These are phyloP conservation scores for Hololepta plana DNA, from an alignment of 2,888 invertebrate species.

Conservation along the genomic window DNA sequence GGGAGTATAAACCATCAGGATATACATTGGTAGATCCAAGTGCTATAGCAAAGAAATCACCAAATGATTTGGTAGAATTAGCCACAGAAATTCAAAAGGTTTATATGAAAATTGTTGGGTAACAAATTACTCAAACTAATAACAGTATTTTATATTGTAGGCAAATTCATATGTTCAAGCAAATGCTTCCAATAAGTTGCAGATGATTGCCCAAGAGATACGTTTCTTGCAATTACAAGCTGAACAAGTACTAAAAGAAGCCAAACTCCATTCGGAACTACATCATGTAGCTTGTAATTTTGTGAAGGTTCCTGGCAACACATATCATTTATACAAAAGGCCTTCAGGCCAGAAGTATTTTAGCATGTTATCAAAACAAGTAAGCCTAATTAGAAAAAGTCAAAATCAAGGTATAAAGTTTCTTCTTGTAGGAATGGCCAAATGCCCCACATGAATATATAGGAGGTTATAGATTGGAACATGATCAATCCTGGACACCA, in stretches of 20 bases:
- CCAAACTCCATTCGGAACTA: conserved; percentile 35
- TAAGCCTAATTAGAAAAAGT: conserved; percentile 17
- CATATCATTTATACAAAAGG: conserved; percentile 52
- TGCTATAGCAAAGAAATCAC: conserved; percentile 29
- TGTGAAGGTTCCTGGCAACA: conserved; percentile 47
- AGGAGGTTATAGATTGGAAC: conserved; percentile 48
- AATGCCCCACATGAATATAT: conserved; percentile 39
- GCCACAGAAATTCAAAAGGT: conserved; percentile 11
- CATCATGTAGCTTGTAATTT: conserved; percentile 60
- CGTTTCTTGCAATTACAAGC: conserved; percentile 47
- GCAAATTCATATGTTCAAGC: conserved; percentile 41
- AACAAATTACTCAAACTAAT: background rate
- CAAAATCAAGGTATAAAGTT: conserved; percentile 4
- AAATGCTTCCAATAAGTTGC: conserved; percentile 42
- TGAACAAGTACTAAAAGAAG: conserved; percentile 36
- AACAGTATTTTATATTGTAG: conserved; percentile 13
- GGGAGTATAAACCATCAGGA: conserved; percentile 28
- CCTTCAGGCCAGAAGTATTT: conserved; percentile 48
- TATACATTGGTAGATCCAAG: conserved; percentile 28
- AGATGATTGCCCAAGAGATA: conserved; percentile 49
- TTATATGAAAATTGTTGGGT: conserved; percentile 1
- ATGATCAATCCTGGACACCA: conserved; percentile 53
- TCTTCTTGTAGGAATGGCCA: conserved; percentile 48
- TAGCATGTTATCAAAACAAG: conserved; percentile 55
- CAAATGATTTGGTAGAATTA: conserved; percentile 25